phyloP scores from a whole-genome alignment of 2,797 vertebrate genomes.

The Champsocephalus esox region DNA sequence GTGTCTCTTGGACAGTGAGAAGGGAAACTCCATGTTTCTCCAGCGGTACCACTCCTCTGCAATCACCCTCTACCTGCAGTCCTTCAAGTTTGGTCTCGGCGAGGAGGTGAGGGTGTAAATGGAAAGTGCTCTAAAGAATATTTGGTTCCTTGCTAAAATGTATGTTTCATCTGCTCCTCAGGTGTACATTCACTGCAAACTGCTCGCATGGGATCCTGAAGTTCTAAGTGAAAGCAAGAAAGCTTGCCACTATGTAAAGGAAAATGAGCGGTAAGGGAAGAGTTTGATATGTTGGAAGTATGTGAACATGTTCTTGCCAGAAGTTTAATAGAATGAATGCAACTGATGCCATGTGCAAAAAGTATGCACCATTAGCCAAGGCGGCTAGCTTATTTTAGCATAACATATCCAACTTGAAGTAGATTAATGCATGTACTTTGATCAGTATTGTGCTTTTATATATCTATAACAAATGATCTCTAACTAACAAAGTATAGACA shows the following conservation, averaged over 20 bases:
- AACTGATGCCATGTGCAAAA: no score
- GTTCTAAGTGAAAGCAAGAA: conserved; percentile 66
- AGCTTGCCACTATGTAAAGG: conserved; percentile 83
- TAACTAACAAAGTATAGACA: no score
- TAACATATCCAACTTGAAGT: no score
- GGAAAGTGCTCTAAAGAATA: rapidly evolving
- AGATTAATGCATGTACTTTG: no score
- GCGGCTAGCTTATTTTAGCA: no score
- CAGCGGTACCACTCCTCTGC: conserved; percentile 77
- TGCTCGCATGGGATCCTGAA: conserved; percentile 80
- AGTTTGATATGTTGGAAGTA: no score
- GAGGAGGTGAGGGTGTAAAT: conserved; percentile 68
- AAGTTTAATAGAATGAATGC: no score
- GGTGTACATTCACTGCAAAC: conserved; percentile 89
- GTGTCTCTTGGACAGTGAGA: conserved; percentile 81
- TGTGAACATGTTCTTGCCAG: no score
- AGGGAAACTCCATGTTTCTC: conserved; percentile 76
- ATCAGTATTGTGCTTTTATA: no score
- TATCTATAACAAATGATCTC: no score
- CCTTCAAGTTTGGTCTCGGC: conserved; percentile 73
- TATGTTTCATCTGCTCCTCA: conserved; percentile 36
- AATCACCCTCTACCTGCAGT: conserved; percentile 77
- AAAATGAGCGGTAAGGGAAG: conserved; percentile 66
- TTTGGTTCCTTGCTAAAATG: not conserved
- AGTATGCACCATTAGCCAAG: no score